Evolutionary conservation across 1,140 invertebrate genomes (phyloP).

Genomic region (Ceratina australensis): DNA sequence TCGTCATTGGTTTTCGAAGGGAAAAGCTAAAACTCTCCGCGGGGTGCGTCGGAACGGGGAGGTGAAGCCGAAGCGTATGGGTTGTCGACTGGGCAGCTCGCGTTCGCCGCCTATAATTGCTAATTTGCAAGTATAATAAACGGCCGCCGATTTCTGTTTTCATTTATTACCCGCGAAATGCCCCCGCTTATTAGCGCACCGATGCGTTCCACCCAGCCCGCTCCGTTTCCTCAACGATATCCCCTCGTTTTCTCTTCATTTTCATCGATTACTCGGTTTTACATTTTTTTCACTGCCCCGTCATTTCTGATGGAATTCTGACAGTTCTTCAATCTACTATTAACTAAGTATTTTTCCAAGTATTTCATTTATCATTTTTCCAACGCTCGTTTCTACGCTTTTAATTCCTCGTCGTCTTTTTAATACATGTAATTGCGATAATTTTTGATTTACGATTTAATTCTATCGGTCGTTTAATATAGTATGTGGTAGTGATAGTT

Average conservation of each 20-base stretch:
- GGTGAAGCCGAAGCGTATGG: conserved; percentile 1
- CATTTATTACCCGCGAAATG: conserved; percentile 73
- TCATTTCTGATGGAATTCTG: too few relatives aligned
- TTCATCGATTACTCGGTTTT: too few relatives aligned
- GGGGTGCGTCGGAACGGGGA: background rate
- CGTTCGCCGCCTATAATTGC: conserved; percentile 63
- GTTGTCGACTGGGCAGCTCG: conserved; percentile 30
- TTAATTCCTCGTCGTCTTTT: too few relatives aligned
- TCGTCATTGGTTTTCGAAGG: background rate
- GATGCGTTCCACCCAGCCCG: conserved; percentile 64
- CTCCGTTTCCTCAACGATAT: conserved; percentile 28
- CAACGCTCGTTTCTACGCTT: too few relatives aligned
- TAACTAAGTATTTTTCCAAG: too few relatives aligned
- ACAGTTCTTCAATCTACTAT: too few relatives aligned
- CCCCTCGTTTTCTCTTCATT: background rate
- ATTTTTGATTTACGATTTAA: too few relatives aligned
- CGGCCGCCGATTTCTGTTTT: conserved; percentile 65
- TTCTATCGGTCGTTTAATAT: too few relatives aligned
- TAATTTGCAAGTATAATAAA: conserved; percentile 74
- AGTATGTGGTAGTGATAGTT: too few relatives aligned
- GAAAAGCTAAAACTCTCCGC: conserved; percentile 6
- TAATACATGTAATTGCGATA: too few relatives aligned
- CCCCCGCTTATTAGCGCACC: conserved; percentile 69
- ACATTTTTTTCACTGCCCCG: too few relatives aligned
- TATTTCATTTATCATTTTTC: too few relatives aligned